phyloP scores from a whole-genome alignment of 2,888 invertebrate genomes.

The Anagyrus pseudococci region DNA sequence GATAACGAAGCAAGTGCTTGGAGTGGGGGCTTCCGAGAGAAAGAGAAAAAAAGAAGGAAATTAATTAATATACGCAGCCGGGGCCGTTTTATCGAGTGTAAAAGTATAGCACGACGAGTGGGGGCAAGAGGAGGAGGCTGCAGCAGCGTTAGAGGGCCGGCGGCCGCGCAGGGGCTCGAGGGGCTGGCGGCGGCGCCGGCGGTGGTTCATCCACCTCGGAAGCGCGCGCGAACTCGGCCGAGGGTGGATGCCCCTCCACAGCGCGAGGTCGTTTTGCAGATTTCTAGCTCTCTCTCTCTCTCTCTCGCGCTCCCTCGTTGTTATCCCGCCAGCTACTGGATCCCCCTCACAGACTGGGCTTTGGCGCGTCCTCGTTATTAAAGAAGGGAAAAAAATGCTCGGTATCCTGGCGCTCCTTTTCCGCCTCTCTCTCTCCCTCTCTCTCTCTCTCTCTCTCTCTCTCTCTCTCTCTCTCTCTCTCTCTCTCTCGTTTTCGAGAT shows the following conservation, averaged over 20 bases:
- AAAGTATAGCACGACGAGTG: too few relatives aligned
- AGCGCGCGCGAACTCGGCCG: conserved; percentile 19
- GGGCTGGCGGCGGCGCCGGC: conserved; percentile 4
- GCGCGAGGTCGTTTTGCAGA: conserved; percentile 15
- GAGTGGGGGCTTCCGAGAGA: too few relatives aligned
- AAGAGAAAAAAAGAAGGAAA: too few relatives aligned
- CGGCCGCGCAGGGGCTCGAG: not conserved
- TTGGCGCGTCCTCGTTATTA: too few relatives aligned
- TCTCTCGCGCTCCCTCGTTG: conserved; percentile 29
- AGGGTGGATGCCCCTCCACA: conserved; percentile 34
- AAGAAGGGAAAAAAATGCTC: too few relatives aligned
- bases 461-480: not conserved
- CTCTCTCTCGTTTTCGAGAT: too few relatives aligned
- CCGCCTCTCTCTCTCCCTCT: conserved; percentile 4
- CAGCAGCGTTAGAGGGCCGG: not conserved
- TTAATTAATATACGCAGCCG: too few relatives aligned
- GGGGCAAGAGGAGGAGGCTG: not conserved
- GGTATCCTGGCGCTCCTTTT: not conserved
- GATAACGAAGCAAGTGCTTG: too few relatives aligned
- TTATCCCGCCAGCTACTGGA: too few relatives aligned
- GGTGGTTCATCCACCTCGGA: conserved; percentile 36
- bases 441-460: conserved; percentile 1
- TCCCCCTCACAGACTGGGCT: too few relatives aligned
- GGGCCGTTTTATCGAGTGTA: too few relatives aligned
- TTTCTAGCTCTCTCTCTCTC: too few relatives aligned